Base-by-base conservation (phyloP, 2,113 vertebrate species). In the Pseudopodoces humilis region DNA sequence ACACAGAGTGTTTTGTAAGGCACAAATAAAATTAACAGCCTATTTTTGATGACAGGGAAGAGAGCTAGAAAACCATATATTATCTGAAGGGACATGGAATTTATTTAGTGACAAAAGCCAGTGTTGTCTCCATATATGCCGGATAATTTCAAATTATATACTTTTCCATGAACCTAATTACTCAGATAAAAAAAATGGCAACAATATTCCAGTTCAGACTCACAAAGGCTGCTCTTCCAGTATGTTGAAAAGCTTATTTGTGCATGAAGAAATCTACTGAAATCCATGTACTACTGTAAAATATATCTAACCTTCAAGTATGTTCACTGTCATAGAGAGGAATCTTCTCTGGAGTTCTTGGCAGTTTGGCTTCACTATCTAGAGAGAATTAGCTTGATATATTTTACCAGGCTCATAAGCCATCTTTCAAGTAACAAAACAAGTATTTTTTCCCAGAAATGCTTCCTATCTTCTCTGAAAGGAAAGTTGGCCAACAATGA, bases 21-120 rank as follows among this genome's bases (percentile, higher is more conserved):
- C 55, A 67, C 53, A 95, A 93, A 89, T 95, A 82, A 84, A 95
- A 95, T 89, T 88, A 82, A 85, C 44, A 65, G 49, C 31, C 53
- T 91, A 46, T 91, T 95, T 94, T 79, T 94, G 49, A 80, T 91
- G 78, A 37, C 46, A 84, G 23, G 28, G 53, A 84, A 71, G 65
- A 94, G 39, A 74, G 25, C 15, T 89, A 4, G n/a, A 91, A 94
- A 91, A 37, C 23, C n/a, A 37, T 86, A 7, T 44, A 47, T 70
- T 92, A 63, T 71, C 62, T 92, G 44, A 82, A 85, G 44, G 58
- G 43, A 87, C 7, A 9, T 28, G 22, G 46, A 94, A 87, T 79
- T 84, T 92, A 56, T 92, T 84, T 85, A 69, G 43, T 94, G 69
- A 49, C 47, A 85, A 95, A 92, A 79, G 15, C 49, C 87, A 77